Evolutionary conservation across 2,113 vertebrate species (phyloP), one percentile per base, ranked within the genome.

Genomic region (Chloropsis cyanopogon): DNA sequence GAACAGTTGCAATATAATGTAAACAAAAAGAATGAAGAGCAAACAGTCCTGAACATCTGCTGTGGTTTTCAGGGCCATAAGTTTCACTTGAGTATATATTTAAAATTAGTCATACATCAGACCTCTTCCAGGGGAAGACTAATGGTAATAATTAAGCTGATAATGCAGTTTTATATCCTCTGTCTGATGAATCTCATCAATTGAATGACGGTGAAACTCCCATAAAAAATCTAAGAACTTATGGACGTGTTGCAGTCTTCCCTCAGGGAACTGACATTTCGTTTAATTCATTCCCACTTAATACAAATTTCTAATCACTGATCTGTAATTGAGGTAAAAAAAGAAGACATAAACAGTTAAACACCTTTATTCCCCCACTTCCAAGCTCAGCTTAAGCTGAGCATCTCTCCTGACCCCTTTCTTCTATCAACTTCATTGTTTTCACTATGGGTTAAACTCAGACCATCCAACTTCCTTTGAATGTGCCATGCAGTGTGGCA

Each of bases 191-290:
- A 86, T 29, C 12, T 86, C 6, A 49, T 77, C 78, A 79, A 29
- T 35, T 89, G 47, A 83, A 80, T 86, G 35, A 73, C 46, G 78
- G 21, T 82, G 37, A 61, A 92, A 70, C 21, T 91, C 16, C 35
- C 29, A 81, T 70, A 61, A 84, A 96, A 96, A 95, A 80, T 69
- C 41, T 37, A 84, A 86, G 56, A 39, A 77, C 84, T 91, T 95
- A 44, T 14, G 4, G 8, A 44, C 41, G 4, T 61, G 3, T 61
- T 85, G 24, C 33, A 54, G 41, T 39, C 23, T 79, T 82, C 31
- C 11, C 23, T 66, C 24, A 57, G 61, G 16, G 21, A 86, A 41
- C 6, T 64, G 49, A 9, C 4, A 31, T 69, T 71, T 89, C 12
- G 4, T 68, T 72, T 82, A 59, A 68, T 91, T 72, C 1, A 41